These are phyloP conservation scores for Eupithecia centaureata DNA, from an alignment of 2,888 invertebrate species.

Conservation along the genomic window DNA sequence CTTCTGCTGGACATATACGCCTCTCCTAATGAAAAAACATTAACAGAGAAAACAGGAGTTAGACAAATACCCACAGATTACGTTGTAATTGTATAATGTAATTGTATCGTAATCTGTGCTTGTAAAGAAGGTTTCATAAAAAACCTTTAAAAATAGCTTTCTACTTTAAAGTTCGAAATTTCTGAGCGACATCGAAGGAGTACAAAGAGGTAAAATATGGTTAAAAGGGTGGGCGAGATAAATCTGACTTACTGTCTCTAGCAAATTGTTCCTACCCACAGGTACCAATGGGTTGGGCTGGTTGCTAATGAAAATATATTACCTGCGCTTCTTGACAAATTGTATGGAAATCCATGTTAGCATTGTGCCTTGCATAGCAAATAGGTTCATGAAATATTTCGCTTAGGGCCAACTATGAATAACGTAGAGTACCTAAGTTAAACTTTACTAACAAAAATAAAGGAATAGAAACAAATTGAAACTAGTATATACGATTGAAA, in stretches of 20 bases:
- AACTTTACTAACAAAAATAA: not conserved
- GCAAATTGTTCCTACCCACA: constrained; percentile 53
- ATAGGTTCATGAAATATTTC: constrained; percentile 1
- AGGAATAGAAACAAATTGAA: too few species aligned
- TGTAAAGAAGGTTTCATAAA: too few species aligned
- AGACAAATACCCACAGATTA: too few species aligned
- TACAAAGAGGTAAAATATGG: constrained; percentile 47
- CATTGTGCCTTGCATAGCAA: constrained; percentile 1
- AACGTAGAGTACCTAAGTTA: not conserved
- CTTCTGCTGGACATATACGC: too few species aligned
- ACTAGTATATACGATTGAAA: too few species aligned
- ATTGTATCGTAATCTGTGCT: too few species aligned
- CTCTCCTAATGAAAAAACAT: too few species aligned
- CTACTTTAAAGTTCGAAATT: constrained; percentile 26
- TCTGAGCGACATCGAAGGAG: constrained; percentile 59
- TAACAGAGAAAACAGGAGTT: too few species aligned
- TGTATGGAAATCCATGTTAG: constrained; percentile 30
- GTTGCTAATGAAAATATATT: constrained; percentile 73
- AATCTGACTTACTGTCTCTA: constrained; percentile 74
- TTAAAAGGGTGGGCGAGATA: constrained; percentile 61
- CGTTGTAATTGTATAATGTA: too few species aligned
- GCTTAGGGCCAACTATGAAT: not conserved
- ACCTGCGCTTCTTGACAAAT: constrained; percentile 45
- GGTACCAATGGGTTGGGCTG: constrained; percentile 48
- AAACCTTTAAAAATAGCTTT: not conserved